phyloP scores from a whole-genome alignment of 2,113 vertebrate species.

The Siniperca chuatsi region DNA sequence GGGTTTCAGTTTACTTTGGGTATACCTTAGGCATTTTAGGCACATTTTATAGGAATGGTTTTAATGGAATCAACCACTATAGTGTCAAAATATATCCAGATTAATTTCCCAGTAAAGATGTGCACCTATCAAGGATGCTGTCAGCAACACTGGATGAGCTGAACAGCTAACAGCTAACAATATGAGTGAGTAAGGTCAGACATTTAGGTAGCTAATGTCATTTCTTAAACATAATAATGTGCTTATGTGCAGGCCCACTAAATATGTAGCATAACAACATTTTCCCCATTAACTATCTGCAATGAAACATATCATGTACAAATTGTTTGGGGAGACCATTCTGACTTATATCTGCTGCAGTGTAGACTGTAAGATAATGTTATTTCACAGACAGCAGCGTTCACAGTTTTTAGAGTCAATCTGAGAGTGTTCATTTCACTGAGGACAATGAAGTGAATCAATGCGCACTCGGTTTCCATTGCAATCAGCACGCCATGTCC shows the following conservation, averaged over 20 bases:
- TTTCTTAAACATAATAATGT: no score
- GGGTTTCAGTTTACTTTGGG: no score
- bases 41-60: no score
- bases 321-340: no score
- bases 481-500: background rate
- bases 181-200: background rate
- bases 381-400: background rate
- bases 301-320: no score
- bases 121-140: no score
- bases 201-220: no score
- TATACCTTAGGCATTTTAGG: no score
- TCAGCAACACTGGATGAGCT: background rate
- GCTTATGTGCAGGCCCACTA: background rate
- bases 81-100: background rate
- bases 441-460: no score
- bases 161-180: background rate
- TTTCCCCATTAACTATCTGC: background rate
- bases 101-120: background rate
- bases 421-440: background rate
- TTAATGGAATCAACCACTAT: background rate
- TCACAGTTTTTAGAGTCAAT: background rate
- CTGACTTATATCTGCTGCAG: background rate
- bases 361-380: background rate
- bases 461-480: background rate
- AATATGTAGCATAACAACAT: no score